Conservation (phyloP, 1,140 invertebrate genomes). For the Pogonus chalceus region DNA sequence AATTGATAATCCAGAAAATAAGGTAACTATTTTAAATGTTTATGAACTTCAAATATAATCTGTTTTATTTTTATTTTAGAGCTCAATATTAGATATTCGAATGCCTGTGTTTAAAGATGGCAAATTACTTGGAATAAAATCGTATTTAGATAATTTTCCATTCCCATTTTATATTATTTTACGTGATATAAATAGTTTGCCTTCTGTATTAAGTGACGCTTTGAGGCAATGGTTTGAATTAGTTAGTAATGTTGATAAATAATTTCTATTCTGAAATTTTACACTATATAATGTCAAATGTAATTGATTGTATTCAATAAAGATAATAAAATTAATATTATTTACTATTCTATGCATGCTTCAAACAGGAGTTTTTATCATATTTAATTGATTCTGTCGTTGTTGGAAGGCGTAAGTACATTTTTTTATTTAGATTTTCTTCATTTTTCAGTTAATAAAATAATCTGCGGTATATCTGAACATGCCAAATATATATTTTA, state of each 20-base stretch:
- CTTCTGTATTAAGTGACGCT: constrained; percentile 86
- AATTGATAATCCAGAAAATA: constrained; percentile 84
- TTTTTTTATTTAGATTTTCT: no score
- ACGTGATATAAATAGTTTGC: constrained; percentile 76
- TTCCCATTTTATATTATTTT: constrained; percentile 98
- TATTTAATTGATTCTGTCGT: no score
- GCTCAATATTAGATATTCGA: constrained; percentile 87
- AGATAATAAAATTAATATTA: no score
- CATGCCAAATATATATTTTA: no score
- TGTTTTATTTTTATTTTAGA: constrained; percentile 41
- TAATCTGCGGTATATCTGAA: no score
- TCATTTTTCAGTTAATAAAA: no score
- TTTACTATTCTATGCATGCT: no score
- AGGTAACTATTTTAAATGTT: constrained; percentile 45
- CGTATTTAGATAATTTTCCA: constrained; percentile 91
- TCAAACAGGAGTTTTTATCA: no score
- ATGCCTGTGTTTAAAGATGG: constrained; percentile 59
- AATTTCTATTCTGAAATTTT: no score
- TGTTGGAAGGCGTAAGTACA: no score
- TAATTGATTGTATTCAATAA: no score
- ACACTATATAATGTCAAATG: no score
- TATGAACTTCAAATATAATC: constrained; percentile 10
- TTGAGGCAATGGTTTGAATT: constrained; percentile 98
- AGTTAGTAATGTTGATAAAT: constrained; percentile 54
- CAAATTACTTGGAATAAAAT: constrained; percentile 49